Base-by-base conservation (phyloP, 1,140 invertebrate species). In the Eurosta solidaginis region DNA sequence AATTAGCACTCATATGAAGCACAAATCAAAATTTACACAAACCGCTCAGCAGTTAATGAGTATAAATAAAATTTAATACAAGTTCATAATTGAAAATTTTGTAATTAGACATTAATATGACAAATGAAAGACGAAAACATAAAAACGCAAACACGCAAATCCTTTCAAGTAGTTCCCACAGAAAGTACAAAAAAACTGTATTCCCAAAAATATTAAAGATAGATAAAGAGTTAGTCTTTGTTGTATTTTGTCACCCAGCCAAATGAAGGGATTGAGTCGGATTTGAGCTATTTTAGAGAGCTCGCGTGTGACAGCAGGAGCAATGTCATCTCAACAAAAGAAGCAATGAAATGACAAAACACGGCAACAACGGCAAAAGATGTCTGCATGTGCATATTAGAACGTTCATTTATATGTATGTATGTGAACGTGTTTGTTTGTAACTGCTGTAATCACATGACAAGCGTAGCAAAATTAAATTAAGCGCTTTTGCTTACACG, bases 401-500 rank as follows among this genome's bases (percentile, higher is more conserved):
- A 9, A 36, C 29, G 2, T 45, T 9, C 17, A 33, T 27, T 20
- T 27, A 12, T 45, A 45, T 47, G 73, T 42, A 17, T 27, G 42
- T 47, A 1, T 47, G 22, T 47, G n/a, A n/a, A n/a, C 17, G 73
- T 74, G 10, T 29, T 22, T 29, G 22, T 74, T n/a, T 47, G 12
- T 78, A 50, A 4, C 12, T 20, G 12, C 42, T 63, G 42, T 78
- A 78, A 78, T 78, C 78, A 75, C 78, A 76, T 76, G 78, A 78
- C 73, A 78, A 75, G 78, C 74, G 49, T 36, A 33, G 78, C 76
- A 29, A 82, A 81, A 82, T 81, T 76, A 81, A 81, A 83, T 82
- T 80, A 83, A 79, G 81, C 74, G 82, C 81, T 79, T 76, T 68
- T 76, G 77, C 82, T 79, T 78, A 79, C 80, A 79, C 40, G 59